A percentile compares a stretch with the other conserved stretches of the same genome.
Evolutionary conservation across 2,113 vertebrate genomes (phyloP).

Genomic region (Potamarius usumacintae): DNA sequence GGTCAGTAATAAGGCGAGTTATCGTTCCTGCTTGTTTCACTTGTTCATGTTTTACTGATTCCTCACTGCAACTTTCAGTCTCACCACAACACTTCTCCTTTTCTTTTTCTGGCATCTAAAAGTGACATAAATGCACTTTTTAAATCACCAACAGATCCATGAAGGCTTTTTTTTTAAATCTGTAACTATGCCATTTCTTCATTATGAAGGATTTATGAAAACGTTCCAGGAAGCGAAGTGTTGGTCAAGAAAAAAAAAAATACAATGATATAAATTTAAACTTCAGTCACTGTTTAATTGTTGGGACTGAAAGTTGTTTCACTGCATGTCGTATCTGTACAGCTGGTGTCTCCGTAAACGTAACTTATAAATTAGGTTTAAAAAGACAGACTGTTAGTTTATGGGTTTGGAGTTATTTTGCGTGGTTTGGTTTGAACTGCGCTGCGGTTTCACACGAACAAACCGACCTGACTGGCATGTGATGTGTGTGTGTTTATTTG

Average conservation of each 20-base stretch:
- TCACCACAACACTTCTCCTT: conserved; percentile 9
- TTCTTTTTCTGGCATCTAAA: background rate
- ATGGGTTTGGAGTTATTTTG: background rate
- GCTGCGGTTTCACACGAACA: background rate
- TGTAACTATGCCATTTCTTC: background rate
- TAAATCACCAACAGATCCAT: background rate
- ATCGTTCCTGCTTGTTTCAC: background rate
- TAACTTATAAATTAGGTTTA: background rate
- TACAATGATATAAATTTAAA: background rate
- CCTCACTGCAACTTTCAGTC: background rate
- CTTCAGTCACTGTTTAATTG: no score
- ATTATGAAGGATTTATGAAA: background rate
- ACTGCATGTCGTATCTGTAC: background rate
- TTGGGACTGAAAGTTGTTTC: background rate
- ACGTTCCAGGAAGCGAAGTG: background rate
- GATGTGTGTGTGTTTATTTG: background rate
- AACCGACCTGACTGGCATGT: background rate
- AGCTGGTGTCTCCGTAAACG: background rate
- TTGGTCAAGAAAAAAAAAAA: background rate
- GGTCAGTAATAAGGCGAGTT: background rate
- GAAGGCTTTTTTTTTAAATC: background rate
- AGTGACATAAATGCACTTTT: background rate
- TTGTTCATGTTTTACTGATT: background rate
- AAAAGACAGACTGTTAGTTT: background rate
- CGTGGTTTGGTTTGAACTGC: background rate